phyloP scores from a whole-genome alignment of 53 echinoderm and acorn worm genomes.

The Crossaster papposus region DNA sequence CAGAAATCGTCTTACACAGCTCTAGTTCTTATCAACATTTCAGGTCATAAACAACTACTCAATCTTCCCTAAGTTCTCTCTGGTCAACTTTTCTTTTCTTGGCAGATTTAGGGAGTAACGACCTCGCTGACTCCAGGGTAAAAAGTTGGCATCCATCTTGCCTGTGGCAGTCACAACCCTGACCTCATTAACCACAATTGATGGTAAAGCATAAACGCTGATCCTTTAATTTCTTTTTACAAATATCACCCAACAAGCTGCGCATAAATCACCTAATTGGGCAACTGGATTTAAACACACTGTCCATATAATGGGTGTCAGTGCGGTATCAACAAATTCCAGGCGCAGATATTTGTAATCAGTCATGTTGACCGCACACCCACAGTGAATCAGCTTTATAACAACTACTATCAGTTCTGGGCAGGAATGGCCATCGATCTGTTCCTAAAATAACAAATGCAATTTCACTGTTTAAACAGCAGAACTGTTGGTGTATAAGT shows the following conservation, averaged over 20 bases:
- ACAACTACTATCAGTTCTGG: too few relatives aligned
- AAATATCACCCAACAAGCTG: background rate
- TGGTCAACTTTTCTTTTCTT: too few relatives aligned
- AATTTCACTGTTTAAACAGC: background rate
- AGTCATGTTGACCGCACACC: too few relatives aligned
- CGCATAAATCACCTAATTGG: background rate
- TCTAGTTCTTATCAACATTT: background rate
- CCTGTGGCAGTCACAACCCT: too few relatives aligned
- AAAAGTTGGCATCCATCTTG: too few relatives aligned
- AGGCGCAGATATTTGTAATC: background rate
- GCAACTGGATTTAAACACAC: background rate
- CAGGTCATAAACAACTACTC: background rate
- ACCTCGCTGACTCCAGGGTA: too few relatives aligned
- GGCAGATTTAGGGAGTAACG: too few relatives aligned
- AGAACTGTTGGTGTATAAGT: background rate
- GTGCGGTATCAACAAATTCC: background rate
- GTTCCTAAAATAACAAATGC: background rate
- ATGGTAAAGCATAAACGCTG: background rate
- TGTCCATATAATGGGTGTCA: background rate
- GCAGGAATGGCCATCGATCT: too few relatives aligned
- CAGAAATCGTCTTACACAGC: background rate
- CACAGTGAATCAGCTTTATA: too few relatives aligned
- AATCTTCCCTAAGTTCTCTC: too few relatives aligned
- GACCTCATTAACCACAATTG: too few relatives aligned
- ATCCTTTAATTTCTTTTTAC: background rate